phyloP scores from a whole-genome alignment of 2,113 vertebrate species.

The Centrocercus urophasianus region DNA sequence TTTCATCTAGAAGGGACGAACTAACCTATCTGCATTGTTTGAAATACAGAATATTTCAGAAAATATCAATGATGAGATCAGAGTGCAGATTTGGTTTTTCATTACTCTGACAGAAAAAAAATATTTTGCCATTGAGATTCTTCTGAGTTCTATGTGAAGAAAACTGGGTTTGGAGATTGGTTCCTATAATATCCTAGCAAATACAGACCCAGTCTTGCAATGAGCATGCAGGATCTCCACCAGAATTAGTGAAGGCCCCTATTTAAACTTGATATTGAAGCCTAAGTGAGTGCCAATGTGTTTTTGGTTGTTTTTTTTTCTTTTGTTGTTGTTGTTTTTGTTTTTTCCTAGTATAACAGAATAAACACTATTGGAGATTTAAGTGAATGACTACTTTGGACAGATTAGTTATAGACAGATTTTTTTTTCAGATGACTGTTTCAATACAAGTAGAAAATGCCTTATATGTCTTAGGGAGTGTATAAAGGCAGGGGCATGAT shows the following conservation, averaged over 20 bases:
- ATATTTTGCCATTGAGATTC: background rate
- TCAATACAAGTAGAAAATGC: background rate
- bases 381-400: background rate
- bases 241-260: background rate
- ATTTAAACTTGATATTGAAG: background rate
- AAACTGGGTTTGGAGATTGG: background rate
- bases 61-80: background rate
- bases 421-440: background rate
- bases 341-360: background rate
- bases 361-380: background rate
- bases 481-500: too few species aligned
- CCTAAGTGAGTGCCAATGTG: background rate
- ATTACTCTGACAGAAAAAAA: background rate
- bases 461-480: background rate
- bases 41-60: background rate
- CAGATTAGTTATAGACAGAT: background rate
- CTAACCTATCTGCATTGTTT: background rate
- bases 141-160: background rate
- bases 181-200: background rate
- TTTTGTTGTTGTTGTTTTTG: background rate
- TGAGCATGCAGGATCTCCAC: background rate
- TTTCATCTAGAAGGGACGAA: background rate
- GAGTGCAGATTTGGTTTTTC: background rate
- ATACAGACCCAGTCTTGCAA: background rate
- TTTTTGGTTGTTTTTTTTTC: too few species aligned